These are phyloP conservation scores for Actinostola sp. DNA, from an alignment of 92 coral and sea anemone genomes.

Conservation along the genomic window DNA sequence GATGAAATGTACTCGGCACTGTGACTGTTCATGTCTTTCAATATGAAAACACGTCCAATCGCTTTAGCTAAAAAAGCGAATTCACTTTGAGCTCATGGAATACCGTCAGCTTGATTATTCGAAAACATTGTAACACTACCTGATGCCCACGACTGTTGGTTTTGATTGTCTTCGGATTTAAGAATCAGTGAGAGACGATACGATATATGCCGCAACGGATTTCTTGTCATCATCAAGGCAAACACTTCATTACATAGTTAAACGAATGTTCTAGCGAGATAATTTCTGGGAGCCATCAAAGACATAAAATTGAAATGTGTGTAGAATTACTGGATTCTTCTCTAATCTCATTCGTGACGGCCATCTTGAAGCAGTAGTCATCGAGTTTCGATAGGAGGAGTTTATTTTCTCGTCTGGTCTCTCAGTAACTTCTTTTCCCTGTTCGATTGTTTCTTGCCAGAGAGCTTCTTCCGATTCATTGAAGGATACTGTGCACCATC, in stretches of 20 bases:
- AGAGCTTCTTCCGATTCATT: too few relatives aligned
- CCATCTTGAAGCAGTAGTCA: too few relatives aligned
- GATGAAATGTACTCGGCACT: background rate
- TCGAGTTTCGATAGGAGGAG: too few relatives aligned
- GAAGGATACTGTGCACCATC: too few relatives aligned
- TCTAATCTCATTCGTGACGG: too few relatives aligned
- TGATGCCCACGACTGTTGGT: too few relatives aligned
- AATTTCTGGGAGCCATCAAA: too few relatives aligned
- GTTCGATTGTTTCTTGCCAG: too few relatives aligned
- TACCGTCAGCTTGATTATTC: background rate
- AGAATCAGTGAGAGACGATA: conserved; percentile 40
- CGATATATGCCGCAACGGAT: conserved; percentile 22
- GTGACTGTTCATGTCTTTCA: background rate
- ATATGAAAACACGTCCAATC: background rate
- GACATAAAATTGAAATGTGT: too few relatives aligned
- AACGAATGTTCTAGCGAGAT: conserved; percentile 17
- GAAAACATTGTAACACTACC: conserved; percentile 25
- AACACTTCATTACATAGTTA: background rate
- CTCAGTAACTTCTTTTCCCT: too few relatives aligned
- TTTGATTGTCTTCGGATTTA: background rate
- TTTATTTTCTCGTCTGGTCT: too few relatives aligned
- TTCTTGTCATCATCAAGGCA: conserved; percentile 27
- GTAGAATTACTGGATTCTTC: too few relatives aligned
- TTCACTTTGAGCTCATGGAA: background rate
- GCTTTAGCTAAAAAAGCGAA: background rate